Percentiles rank a stretch among this genome's conserved stretches.
Evolutionary conservation across 1,140 invertebrate species (phyloP).

Genomic region (Drosophila erecta): DNA sequence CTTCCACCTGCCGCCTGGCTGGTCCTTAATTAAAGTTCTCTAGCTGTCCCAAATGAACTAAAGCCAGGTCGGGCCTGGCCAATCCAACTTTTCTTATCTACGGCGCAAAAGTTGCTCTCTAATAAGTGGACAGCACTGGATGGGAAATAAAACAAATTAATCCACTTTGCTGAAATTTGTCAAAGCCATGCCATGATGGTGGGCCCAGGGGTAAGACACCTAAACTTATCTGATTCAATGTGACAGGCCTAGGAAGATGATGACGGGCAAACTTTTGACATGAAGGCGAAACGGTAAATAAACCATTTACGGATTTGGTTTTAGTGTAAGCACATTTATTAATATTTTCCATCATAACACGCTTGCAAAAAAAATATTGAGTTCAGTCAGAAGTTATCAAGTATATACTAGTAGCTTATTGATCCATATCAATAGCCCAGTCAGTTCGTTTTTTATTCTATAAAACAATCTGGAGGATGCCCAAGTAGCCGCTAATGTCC

Average conservation of each 20-base stretch:
- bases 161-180: conserved; percentile 72
- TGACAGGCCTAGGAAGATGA: conserved; percentile 23
- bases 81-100: conserved; percentile 53
- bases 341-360: too few species aligned
- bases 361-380: too few species aligned
- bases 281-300: background rate
- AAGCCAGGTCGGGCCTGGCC: conserved; percentile 14
- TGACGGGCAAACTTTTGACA: conserved; percentile 21
- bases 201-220: conserved; percentile 3
- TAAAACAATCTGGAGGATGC: conserved; percentile 10
- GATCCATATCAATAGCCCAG: too few species aligned
- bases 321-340: too few species aligned
- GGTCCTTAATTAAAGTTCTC: conserved; percentile 60
- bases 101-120: conserved; percentile 51
- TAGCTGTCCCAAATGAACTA: conserved; percentile 11
- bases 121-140: conserved; percentile 21
- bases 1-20: conserved; percentile 18
- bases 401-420: too few species aligned
- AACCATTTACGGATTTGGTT: conserved; percentile 4
- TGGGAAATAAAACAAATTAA: conserved; percentile 68
- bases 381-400: too few species aligned
- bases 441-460: background rate
- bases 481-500: conserved; percentile 28
- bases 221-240: conserved; percentile 50
- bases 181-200: conserved; percentile 40